These are phyloP conservation scores for Lycocerus yunnanus DNA, from an alignment of 2,888 invertebrate genomes.

Conservation along the genomic window DNA sequence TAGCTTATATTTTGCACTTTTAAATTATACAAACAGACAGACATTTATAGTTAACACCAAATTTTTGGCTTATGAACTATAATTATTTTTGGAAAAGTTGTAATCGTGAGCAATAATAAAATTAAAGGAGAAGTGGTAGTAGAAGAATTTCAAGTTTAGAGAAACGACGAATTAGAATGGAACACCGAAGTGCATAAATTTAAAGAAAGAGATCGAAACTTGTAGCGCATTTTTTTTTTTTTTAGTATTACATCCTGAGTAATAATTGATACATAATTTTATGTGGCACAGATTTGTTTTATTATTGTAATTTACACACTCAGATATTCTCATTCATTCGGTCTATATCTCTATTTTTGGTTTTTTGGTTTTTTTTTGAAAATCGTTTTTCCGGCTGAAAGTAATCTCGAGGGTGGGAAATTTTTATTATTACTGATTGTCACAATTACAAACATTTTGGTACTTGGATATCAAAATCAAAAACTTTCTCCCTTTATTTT, in stretches of 20 bases:
- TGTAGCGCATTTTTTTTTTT: not conserved
- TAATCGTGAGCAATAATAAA: conserved; percentile 1
- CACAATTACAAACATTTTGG: conserved; percentile 25
- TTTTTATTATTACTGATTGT: conserved; percentile 26
- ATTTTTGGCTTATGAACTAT: conserved; percentile 7
- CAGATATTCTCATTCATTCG: not conserved
- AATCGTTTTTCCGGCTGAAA: not conserved
- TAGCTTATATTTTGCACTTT: conserved; percentile 23
- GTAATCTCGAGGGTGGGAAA: not conserved
- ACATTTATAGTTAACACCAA: conserved; percentile 21
- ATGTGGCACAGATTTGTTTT: not conserved
- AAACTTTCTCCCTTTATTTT: not conserved
- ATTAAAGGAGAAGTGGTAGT: not conserved
- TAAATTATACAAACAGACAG: conserved; percentile 19
- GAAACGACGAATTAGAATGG: not conserved
- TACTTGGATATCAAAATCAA: not conserved
- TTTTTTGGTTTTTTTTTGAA: not conserved
- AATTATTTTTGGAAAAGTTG: not conserved
- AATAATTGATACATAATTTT: conserved; percentile 3
- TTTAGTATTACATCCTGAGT: not conserved
- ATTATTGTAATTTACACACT: not conserved
- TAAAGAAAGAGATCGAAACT: not conserved
- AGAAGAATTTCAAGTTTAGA: not conserved
- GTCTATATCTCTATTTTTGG: not conserved
- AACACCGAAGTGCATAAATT: not conserved